Evolutionary conservation across 2,888 invertebrate genomes (phyloP).

Genomic region (Gibbula magus): DNA sequence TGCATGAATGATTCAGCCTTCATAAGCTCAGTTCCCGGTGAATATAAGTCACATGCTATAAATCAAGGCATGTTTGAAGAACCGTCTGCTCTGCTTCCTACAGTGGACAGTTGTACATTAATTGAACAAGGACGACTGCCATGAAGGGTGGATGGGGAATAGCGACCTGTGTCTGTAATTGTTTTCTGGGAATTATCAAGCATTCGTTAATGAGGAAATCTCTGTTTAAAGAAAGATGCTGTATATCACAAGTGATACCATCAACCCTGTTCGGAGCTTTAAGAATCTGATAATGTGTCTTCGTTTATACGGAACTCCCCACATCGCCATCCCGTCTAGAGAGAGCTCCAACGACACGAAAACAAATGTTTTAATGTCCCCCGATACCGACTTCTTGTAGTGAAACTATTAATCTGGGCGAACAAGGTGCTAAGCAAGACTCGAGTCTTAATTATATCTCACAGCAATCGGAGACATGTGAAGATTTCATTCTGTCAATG

Average conservation of each 20-base stretch:
- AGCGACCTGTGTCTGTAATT: neutral
- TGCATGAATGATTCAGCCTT: neutral
- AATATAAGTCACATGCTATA: neutral
- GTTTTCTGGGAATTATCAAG: constrained; percentile 19
- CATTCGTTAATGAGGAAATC: constrained; percentile 6
- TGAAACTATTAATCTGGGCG: neutral
- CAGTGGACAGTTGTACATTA: neutral
- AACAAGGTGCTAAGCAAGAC: neutral
- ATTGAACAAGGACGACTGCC: neutral
- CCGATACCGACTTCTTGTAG: neutral
- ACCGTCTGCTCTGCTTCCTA: neutral
- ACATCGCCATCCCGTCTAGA: neutral
- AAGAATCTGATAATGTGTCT: neutral
- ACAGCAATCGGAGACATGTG: neutral
- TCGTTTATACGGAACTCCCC: neutral
- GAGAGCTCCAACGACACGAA: neutral
- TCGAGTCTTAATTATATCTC: neutral
- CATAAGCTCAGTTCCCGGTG: neutral
- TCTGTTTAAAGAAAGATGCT: neutral
- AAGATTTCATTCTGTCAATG: too few species aligned
- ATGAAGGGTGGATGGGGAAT: neutral
- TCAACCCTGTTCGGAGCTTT: neutral
- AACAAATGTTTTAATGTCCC: constrained; percentile 15
- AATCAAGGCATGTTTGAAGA: neutral
- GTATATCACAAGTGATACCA: constrained; percentile 11